Percentiles rank a stretch among this genome's conserved stretches.
Conservation (phyloP, 1,140 invertebrate species). For the Drosophila teissieri region DNA sequence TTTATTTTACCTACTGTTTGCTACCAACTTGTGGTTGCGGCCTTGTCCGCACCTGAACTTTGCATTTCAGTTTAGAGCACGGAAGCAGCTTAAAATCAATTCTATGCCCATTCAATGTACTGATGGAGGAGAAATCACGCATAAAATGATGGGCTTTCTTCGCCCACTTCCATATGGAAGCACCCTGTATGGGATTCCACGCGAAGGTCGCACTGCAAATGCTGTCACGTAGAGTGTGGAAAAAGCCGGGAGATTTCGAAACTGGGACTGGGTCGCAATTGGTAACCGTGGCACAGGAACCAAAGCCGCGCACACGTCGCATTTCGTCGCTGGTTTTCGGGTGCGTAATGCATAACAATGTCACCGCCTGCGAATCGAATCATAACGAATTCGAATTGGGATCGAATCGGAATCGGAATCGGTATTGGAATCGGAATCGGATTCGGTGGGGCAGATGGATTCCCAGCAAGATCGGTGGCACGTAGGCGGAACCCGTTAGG, state of each 20-base stretch:
- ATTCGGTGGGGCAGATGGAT: neutral
- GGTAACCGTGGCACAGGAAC: conserved; percentile 70
- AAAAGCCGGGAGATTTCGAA: conserved; percentile 64
- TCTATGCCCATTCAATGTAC: too few species aligned
- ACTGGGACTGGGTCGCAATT: conserved; percentile 76
- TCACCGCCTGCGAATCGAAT: conserved; percentile 5
- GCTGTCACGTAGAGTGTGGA: conserved; percentile 68
- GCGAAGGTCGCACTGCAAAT: conserved; percentile 53
- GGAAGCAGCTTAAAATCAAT: too few species aligned
- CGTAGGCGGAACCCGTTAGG: conserved; percentile 59
- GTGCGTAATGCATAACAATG: conserved; percentile 77
- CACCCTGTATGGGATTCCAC: conserved; percentile 7
- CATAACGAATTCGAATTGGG: conserved; percentile 30
- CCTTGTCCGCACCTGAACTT: neutral
- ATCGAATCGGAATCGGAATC: conserved; percentile 26
- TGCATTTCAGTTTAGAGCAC: neutral
- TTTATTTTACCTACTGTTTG: conserved; percentile 5
- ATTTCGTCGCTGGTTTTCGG: conserved; percentile 28
- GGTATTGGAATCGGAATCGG: conserved; percentile 7
- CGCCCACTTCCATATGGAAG: conserved; percentile 28
- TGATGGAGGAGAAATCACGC: neutral
- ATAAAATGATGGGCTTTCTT: conserved; percentile 13
- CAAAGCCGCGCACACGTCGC: conserved; percentile 60
- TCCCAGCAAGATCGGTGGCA: conserved; percentile 35
- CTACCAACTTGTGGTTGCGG: neutral